phyloP scores from a whole-genome alignment of 2,113 vertebrate species.

The Neodontobutis hainanensis region DNA sequence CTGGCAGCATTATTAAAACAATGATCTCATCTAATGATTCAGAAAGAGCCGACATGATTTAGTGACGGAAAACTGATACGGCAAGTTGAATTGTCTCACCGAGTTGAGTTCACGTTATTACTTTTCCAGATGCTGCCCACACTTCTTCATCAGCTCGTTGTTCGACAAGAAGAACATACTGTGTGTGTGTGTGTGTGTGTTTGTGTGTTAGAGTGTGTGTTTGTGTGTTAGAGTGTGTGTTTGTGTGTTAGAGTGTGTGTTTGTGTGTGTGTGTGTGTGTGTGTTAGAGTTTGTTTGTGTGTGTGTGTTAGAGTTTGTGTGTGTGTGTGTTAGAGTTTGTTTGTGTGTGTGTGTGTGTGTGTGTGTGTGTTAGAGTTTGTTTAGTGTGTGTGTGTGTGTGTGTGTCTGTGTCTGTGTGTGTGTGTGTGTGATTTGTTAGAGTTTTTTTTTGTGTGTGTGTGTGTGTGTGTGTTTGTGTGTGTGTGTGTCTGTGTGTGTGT shows the following conservation, averaged over 20 bases:
- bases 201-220: neutral
- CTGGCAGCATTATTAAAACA: conserved; percentile 10
- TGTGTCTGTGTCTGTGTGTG: too few relatives aligned
- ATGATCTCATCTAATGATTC: conserved; percentile 12
- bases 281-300: neutral
- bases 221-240: neutral
- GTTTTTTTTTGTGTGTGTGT: too few relatives aligned
- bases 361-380: too few relatives aligned
- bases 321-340: neutral
- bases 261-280: neutral
- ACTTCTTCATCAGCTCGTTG: neutral
- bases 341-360: neutral
- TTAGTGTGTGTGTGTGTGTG: too few relatives aligned
- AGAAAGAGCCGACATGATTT: conserved; percentile 5
- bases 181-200: neutral
- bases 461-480: neutral
- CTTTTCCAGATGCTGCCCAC: conserved; percentile 7
- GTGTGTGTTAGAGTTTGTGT: neutral
- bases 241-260: neutral
- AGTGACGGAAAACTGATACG: conserved; percentile 10
- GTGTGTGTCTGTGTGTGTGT: neutral
- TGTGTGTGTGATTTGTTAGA: too few relatives aligned
- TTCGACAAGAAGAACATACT: too few relatives aligned
- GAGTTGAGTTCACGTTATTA: neutral
- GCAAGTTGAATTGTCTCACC: conserved; percentile 1